Evolutionary conservation across 1,140 invertebrate species (phyloP), one percentile per base, ranked within the genome.

Genomic region (Caenorhabditis inopinata): DNA sequence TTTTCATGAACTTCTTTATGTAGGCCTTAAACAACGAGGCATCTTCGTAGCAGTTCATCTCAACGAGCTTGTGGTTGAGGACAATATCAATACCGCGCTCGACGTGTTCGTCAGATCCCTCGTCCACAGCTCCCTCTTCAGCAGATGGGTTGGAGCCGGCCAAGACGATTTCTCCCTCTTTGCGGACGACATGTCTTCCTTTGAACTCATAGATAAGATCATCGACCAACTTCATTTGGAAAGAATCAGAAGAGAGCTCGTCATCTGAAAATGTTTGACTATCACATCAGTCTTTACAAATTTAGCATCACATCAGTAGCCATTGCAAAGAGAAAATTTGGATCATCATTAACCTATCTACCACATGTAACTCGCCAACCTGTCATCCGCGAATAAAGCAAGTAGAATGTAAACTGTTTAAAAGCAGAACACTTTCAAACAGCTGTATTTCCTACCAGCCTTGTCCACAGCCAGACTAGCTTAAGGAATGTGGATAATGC

Each of bases 171-270:
- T 96, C 94, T 32, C 93, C 95, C 58, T 92, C 89, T 85, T 92
- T 92, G 84, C 95, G 92, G 47, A 91, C 91, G 35, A 95, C 91
- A 48, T 94, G 89, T 92, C 92, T 95, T 85, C 95, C 95, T 88
- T 94, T 93, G 35, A 98, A 95, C 92, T 97, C 96, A 86, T 96
- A 98, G 46, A 97, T 88, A 29, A 96, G 83, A 89, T 96, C 94
- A 89, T 97, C 95, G 14, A 97, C 91, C 62, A 97, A 90, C 89
- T 96, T 95, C 80, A 96, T 93, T 91, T 94, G 96, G 89, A 95
- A 96, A n/a, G 94, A 94, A 90, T 98, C 96, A 45, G 95, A 95
- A 91, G 96, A 96, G 93, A 98, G 95, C 91, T 98, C 96, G 90
- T 98, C 96, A 85, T 94, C 83, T 81, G 68, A 84, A 87, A 85